These are phyloP conservation scores for Phataginus tetradactyla DNA, from an alignment of 2,797 vertebrate genomes.

Conservation along the genomic window DNA sequence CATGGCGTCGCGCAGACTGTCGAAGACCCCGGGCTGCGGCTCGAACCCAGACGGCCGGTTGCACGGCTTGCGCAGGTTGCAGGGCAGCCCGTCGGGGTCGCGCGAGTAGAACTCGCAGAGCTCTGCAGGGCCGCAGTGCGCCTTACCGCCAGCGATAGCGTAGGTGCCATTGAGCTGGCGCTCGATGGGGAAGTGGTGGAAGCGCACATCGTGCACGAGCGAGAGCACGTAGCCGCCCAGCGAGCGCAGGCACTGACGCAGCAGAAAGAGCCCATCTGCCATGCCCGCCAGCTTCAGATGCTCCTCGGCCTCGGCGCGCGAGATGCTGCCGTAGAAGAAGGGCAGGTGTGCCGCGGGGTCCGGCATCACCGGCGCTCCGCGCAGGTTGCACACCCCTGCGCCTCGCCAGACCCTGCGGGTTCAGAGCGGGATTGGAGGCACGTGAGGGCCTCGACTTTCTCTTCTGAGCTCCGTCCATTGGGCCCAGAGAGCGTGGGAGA, in stretches of 20 bases:
- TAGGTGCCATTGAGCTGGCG: constrained; percentile 96
- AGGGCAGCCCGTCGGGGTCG: constrained; percentile 94
- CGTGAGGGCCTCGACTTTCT: neutral
- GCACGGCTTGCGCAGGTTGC: constrained; percentile 93
- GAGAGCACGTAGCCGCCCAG: constrained; percentile 98
- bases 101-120: constrained; percentile 97
- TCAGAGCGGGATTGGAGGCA: neutral
- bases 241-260: constrained; percentile 95
- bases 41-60: constrained; percentile 89
- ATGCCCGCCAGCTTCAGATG: constrained; percentile 96
- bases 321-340: constrained; percentile 97
- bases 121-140: constrained; percentile 96
- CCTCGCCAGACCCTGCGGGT: constrained; percentile 12
- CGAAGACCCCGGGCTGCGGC: constrained; percentile 91
- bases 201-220: constrained; percentile 91
- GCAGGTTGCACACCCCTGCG: rapidly evolving
- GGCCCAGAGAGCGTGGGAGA: rapidly evolving
- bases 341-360: constrained; percentile 95
- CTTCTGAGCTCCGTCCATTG: neutral
- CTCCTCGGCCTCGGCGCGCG: constrained; percentile 94
- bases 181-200: constrained; percentile 95
- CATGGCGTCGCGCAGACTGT: constrained; percentile 95
- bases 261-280: constrained; percentile 94
- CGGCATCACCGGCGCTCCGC: constrained; percentile 85
- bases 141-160: constrained; percentile 92